Conservation (phyloP, 2,888 invertebrate species). For the Apodemia hepburni region DNA sequence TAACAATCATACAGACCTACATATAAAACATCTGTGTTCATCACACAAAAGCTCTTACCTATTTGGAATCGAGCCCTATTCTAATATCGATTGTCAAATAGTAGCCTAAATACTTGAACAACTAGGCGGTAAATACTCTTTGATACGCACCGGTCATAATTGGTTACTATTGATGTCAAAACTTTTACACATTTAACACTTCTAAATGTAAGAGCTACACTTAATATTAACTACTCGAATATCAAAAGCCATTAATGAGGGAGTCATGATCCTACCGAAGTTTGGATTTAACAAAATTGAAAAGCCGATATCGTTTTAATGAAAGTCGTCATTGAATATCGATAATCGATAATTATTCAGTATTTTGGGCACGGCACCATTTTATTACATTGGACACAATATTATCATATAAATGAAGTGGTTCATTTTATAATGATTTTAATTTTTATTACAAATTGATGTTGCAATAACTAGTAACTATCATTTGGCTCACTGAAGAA, state of each 20-base stretch:
- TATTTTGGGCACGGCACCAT: constrained; percentile 1
- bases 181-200: background rate
- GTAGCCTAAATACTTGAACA: no score
- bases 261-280: constrained; percentile 16
- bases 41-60: no score
- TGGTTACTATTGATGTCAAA: no score
- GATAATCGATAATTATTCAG: constrained; percentile 19
- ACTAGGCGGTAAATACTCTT: no score
- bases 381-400: background rate
- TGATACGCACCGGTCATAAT: no score
- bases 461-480: no score
- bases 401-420: background rate
- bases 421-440: background rate
- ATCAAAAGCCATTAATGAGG: constrained; percentile 10
- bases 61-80: no score
- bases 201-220: background rate
- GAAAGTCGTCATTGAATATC: constrained; percentile 16
- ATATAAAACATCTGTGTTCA: no score
- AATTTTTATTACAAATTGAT: no score
- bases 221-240: background rate
- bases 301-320: constrained; percentile 19
- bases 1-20: no score
- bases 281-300: constrained; percentile 19
- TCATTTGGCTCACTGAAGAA: no score
- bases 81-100: no score